A percentile compares a stretch with the other conserved stretches of the same genome.
Conservation (phyloP, 2,888 invertebrate species). For the Melanargia galathea region DNA sequence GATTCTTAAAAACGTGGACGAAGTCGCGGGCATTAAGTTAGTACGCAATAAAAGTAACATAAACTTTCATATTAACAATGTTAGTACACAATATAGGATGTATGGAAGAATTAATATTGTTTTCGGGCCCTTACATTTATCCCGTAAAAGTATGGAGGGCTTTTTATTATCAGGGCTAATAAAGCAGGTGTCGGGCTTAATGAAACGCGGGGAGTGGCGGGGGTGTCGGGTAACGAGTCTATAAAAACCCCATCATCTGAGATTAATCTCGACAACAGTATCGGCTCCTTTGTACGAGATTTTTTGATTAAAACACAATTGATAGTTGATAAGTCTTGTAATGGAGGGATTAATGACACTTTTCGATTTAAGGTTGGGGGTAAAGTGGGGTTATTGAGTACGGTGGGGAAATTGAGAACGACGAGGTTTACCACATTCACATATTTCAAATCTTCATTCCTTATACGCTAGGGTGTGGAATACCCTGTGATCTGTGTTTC, state of each 20-base stretch:
- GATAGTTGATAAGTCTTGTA: conserved; percentile 1
- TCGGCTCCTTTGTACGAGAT: conserved; percentile 12
- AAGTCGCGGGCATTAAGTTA: no score
- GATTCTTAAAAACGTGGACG: no score
- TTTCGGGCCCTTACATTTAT: conserved; percentile 1
- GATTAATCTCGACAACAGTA: conserved; percentile 22
- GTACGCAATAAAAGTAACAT: no score
- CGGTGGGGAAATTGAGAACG: no score
- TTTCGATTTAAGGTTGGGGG: neutral
- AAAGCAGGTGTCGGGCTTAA: conserved; percentile 19
- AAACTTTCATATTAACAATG: no score
- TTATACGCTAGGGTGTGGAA: no score
- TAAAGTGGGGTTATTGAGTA: no score
- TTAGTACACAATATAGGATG: no score
- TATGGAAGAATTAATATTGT: neutral
- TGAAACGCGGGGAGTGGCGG: conserved; percentile 10
- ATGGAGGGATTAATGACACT: neutral
- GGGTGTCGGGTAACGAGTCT: conserved; percentile 14
- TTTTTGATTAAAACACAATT: conserved; percentile 21
- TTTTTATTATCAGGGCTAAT: conserved; percentile 16
- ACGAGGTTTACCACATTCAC: no score
- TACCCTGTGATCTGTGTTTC: no score
- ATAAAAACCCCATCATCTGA: conserved; percentile 21
- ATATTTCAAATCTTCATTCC: no score
- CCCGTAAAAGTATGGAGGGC: conserved; percentile 2